These are phyloP conservation scores for Paracanthobrama guichenoti DNA, from an alignment of 2,113 vertebrate genomes.

Conservation along the genomic window DNA sequence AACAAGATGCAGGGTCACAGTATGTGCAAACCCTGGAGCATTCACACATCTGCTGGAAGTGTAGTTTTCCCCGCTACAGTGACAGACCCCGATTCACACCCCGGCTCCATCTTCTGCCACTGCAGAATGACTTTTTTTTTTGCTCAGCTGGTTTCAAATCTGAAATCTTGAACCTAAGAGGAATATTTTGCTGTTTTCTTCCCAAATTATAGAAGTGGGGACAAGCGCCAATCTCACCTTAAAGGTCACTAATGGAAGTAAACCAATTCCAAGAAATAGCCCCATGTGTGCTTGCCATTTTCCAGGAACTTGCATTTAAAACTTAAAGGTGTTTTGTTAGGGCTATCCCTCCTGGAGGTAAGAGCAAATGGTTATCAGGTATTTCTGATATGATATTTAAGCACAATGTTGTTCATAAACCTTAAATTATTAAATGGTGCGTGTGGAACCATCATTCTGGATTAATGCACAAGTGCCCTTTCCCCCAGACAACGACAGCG, in stretches of 20 bases:
- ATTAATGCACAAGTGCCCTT: not conserved
- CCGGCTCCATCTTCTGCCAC: not conserved
- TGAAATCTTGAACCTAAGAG: not conserved
- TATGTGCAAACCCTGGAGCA: conserved; percentile 11
- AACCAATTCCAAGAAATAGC: not conserved
- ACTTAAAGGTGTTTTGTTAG: not conserved
- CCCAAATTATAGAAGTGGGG: not conserved
- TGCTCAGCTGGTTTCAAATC: not conserved
- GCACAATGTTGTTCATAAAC: not conserved
- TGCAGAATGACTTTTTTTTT: not conserved
- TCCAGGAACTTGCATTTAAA: not conserved
- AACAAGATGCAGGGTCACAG: conserved; percentile 3
- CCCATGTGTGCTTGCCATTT: not conserved
- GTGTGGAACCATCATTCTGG: not conserved
- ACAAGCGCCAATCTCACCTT: not conserved
- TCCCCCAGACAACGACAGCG: not conserved
- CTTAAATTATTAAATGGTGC: not conserved
- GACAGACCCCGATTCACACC: not conserved
- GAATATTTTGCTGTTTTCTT: not conserved
- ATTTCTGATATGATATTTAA: not conserved
- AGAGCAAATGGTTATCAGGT: not conserved
- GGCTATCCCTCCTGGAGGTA: not conserved
- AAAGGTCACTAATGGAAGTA: not conserved
- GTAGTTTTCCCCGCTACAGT: not conserved
- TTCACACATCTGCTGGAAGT: conserved; percentile 37